Base-by-base conservation (phyloP, 2,888 invertebrate species). In the Elysia crispata region DNA sequence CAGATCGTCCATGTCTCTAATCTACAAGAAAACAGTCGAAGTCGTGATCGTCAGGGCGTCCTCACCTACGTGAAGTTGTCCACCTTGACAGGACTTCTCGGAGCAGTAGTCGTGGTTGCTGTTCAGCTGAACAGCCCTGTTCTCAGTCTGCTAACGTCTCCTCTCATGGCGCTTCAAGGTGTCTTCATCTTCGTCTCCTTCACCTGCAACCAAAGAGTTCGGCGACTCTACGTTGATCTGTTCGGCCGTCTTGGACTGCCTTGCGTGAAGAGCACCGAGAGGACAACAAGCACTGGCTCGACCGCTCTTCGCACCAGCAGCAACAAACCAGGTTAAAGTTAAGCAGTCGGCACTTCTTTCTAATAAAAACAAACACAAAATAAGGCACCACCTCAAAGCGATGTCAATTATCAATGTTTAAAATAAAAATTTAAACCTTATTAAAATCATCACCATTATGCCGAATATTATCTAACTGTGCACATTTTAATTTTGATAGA, bases 111-210 rank as follows among this genome's bases (percentile, higher is more conserved):
- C 23, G 79, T 82, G 31, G 31, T 83, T 13, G 83, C 81, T 64
- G 30, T 79, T 15, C 57, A 66, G 25, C 31, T 74, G 3, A 1
- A 73, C 0, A 79, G 25, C 54, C 49, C 66, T 0, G 31, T 79
- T 31, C 54, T 79, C 0, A 30, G 23, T 30, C 20, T 74, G 0
- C 1, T 79, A 1, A 66, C 66, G 72, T 81, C 80, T 15, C 25
- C 82, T 8, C 64, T 85, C 18, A 81, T 83, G 73, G 82, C 81
- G 28, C 76, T 83, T 3, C 85, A 85, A 41, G 85, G 85, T 3
- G 66, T 83, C 49, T 85, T 83, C 62, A 77, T 85, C 74, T 85
- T 82, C 54, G 33, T 85, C 54, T 83, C 85, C 28, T 85, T 85
- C 66, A 81, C 81, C 57, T 77, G 60, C 72, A 85, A 82, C 67